Evolutionary conservation across 2,113 vertebrate species (phyloP), one percentile per base, ranked within the genome.

Genomic region (Elaphurus davidianus): DNA sequence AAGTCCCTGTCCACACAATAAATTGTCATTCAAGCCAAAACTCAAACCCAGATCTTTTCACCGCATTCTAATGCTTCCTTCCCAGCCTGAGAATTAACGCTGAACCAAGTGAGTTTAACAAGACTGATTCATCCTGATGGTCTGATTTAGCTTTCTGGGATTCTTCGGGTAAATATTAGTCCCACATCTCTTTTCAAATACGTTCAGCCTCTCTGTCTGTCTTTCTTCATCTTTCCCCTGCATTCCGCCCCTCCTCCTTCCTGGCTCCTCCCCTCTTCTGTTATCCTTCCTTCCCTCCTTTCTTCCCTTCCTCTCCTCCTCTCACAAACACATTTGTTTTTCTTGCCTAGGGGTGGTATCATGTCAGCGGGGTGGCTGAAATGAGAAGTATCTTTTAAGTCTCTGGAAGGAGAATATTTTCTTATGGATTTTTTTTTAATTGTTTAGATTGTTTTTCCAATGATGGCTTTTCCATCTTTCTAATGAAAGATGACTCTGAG

Each of bases 391-490:
- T 86, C 60, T 96, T 89, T 81, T 90, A 84, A 96, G 45, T 52
- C 78, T 60, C 79, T 97, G 93, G 82, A 98, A 97, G n/a, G 90
- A 94, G 92, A 96, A 64, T 93, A 94, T 97, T 93, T 96, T 98
- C 96, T 95, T 83, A 94, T 33, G 71, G 36, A 36, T 87, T 87
- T 97, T 98, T 92, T 91, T 97, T 95, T 85, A 95, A 95, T 97
- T 84, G 47, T 96, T 84, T 88, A 36, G 89, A 71, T 92, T 97
- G 87, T 95, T 98, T 97, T 93, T 90, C 87, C 85, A 98, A 81
- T 88, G n/a, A 74, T 74, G 40, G 67, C 19, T 40, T 74, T 74
- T 40, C 67, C 67, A 74, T 74, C 67, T 40, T 74, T 74, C 83
- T 74, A 81, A 57, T 87, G 82, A 83, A 95, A 96, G 57, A 96